These are phyloP conservation scores for Lanistes nyassanus DNA, from an alignment of 1,140 invertebrate species.

Conservation along the genomic window DNA sequence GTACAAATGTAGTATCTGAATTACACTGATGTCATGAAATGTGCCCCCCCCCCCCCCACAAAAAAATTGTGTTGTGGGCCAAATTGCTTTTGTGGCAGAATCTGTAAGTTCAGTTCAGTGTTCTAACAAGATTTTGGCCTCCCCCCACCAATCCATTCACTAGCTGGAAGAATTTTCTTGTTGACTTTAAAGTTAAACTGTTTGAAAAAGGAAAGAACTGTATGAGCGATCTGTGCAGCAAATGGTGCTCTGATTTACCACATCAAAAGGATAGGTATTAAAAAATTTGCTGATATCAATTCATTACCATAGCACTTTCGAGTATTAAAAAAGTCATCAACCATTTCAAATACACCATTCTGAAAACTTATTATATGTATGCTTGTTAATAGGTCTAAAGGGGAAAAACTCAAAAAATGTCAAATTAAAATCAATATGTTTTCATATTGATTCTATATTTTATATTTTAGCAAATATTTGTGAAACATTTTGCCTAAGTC, in stretches of 20 bases:
- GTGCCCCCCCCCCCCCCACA: neutral
- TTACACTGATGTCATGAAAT: no score
- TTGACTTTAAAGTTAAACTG: neutral
- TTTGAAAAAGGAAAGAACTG: slow-evolving; percentile 20
- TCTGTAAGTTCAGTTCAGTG: neutral
- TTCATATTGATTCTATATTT: slow-evolving; percentile 18
- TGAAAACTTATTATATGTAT: slow-evolving; percentile 12
- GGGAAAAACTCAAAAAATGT: slow-evolving; percentile 9
- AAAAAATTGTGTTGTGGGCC: neutral
- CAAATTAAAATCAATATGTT: slow-evolving; percentile 18
- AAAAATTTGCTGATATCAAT: slow-evolving; percentile 6
- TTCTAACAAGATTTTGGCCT: neutral
- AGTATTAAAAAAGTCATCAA: neutral
- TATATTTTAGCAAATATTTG: slow-evolving; percentile 21
- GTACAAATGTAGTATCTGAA: no score
- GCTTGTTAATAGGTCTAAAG: slow-evolving; percentile 10
- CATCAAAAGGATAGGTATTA: neutral
- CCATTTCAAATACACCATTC: neutral
- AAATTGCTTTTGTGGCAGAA: slow-evolving; percentile 5
- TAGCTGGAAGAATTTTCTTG: neutral
- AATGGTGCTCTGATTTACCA: neutral
- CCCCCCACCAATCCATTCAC: neutral
- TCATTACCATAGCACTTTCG: slow-evolving; percentile 11
- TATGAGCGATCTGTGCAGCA: slow-evolving; percentile 2
- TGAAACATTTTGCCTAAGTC: slow-evolving; percentile 20